These are phyloP conservation scores for Fragum whitleyi DNA, from an alignment of 2,888 invertebrate species.

Conservation along the genomic window DNA sequence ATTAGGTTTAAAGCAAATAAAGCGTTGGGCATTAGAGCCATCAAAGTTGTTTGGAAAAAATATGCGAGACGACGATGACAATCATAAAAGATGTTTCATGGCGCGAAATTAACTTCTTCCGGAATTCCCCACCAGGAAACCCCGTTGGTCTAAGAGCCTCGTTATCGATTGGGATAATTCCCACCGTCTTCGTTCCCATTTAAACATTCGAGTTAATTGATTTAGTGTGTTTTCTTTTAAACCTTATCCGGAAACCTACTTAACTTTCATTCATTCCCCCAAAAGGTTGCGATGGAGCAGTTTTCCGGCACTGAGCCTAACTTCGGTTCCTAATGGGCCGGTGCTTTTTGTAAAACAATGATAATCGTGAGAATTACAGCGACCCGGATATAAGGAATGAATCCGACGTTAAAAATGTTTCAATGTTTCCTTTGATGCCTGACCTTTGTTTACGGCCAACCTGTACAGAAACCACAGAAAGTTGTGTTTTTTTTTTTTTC, in stretches of 20 bases:
- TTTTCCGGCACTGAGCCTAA: background rate
- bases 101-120: conserved; percentile 14
- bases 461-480: no score
- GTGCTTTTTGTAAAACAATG: no score
- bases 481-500: no score
- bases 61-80: conserved; percentile 2
- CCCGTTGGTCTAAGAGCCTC: conserved; percentile 5
- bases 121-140: conserved; percentile 10
- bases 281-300: background rate
- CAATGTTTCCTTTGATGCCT: no score
- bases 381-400: no score
- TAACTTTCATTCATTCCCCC: conserved; percentile 12
- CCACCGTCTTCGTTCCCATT: conserved; percentile 8
- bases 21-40: no score
- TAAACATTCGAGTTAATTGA: conserved; percentile 56
- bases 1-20: no score
- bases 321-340: background rate
- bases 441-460: no score
- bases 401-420: no score
- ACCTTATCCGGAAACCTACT: conserved; percentile 21
- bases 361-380: no score
- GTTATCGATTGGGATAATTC: conserved; percentile 18
- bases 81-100: conserved; percentile 4
- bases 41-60: no score
- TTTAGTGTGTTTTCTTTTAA: conserved; percentile 55